Percentiles rank a stretch among this genome's conserved stretches.
Conservation (phyloP, 1,140 invertebrate genomes). For the Colletes gigas region DNA sequence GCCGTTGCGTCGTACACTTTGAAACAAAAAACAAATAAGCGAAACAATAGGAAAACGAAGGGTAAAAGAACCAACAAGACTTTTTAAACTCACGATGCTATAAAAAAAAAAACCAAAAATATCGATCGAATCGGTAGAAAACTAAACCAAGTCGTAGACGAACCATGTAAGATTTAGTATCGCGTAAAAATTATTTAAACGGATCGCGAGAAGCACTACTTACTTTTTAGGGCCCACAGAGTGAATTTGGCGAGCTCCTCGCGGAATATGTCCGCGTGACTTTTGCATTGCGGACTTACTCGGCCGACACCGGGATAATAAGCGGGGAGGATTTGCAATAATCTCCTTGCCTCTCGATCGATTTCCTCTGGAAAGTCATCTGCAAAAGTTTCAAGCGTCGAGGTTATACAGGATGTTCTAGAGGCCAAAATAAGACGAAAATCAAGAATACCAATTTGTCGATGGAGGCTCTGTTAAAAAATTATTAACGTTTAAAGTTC, state of each 20-base stretch:
- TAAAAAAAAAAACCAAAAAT: too few species aligned
- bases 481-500: too few species aligned
- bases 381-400: conserved; percentile 54
- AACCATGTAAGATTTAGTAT: too few species aligned
- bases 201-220: conserved; percentile 56
- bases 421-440: background rate
- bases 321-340: conserved; percentile 73
- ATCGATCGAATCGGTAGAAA: too few species aligned
- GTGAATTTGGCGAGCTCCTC: conserved; percentile 78
- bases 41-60: conserved; percentile 49
- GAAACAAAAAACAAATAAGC: conserved; percentile 40
- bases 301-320: conserved; percentile 73
- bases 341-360: conserved; percentile 68
- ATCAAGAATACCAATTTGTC: too few species aligned
- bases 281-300: conserved; percentile 77
- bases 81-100: conserved; percentile 19
- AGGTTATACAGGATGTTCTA: background rate
- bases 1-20: conserved; percentile 85
- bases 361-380: conserved; percentile 73
- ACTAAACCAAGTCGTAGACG: too few species aligned
- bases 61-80: too few species aligned
- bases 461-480: too few species aligned
- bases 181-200: too few species aligned
- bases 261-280: conserved; percentile 76
- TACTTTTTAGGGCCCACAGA: conserved; percentile 82